A percentile compares a stretch with the other conserved stretches of the same genome.
These are phyloP conservation scores for Chaenodraco wilsoni DNA, from an alignment of 2,797 vertebrate species.

Conservation along the genomic window DNA sequence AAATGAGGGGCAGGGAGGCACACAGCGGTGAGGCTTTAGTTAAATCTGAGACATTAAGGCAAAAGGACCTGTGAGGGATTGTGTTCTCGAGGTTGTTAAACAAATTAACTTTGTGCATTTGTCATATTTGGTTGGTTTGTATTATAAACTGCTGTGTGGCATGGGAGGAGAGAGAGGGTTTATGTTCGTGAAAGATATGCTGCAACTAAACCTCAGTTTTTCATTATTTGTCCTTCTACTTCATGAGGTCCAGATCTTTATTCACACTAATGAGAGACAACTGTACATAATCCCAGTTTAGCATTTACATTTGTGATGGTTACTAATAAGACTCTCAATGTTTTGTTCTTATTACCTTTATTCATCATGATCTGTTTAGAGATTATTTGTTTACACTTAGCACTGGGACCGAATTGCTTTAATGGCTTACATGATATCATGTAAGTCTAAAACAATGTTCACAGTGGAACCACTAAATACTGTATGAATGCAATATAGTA, in stretches of 20 bases:
- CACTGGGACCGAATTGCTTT: not conserved
- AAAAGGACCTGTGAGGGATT: conserved; percentile 59
- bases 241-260: not conserved
- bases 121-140: conserved; percentile 45
- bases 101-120: conserved; percentile 63
- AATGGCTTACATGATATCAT: not conserved
- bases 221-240: conserved; percentile 4
- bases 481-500: not conserved
- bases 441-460: not conserved
- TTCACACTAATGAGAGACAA: conserved; percentile 1
- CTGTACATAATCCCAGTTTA: not conserved
- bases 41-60: conserved; percentile 62
- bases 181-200: not conserved
- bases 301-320: conserved; percentile 3
- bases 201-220: conserved; percentile 14
- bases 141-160: conserved; percentile 21
- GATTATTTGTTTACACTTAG: not conserved
- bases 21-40: conserved; percentile 43
- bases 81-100: conserved; percentile 58
- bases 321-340: conserved; percentile 1
- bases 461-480: conserved; percentile 2
- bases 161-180: not conserved
- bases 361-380: conserved; percentile 10
- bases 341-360: conserved; percentile 1
- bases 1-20: conserved; percentile 55